Base-by-base conservation (phyloP, 2,888 invertebrate genomes). In the Drepanosiphum platanoidis region DNA sequence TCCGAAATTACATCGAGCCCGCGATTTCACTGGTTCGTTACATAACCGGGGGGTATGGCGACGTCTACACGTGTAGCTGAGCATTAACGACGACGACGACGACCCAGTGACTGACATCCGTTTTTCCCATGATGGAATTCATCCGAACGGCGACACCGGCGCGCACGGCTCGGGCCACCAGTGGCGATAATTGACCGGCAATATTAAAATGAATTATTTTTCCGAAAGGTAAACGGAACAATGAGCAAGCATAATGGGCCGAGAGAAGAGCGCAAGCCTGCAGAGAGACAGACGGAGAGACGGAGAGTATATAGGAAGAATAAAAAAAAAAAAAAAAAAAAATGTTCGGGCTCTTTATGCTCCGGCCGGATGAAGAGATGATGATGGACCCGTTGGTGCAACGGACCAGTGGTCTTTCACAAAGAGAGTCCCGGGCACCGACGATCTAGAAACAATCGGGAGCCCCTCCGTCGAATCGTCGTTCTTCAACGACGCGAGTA, bases 321-420 rank as follows among this genome's bases (percentile, higher is more conserved):
- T 0, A 64, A 13, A 64, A 64, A 30, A 13, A 30, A 34, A 27
- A 27, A n/a, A 15, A 36, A n/a, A 39, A 30, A 72, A 32, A 72
- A 64, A 32, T 30, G 58, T 70, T 77, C 9, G 34, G 36, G 84
- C 68, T 82, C 71, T 83, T 71, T 72, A 84, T 84, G 13, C 77
- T 34, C 61, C 15, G 66, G 84, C 84, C 84, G 84, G 84, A 84
- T 77, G 84, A 84, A 77, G 84, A 84, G 68, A 84, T 34, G 83
- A 84, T 34, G 83, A 83, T 84, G 84, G 84, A 84, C 84, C 84
- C 84, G 77, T 58, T 39, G 84, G 77, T 52, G 77, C 68, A 58
- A 84, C 84, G 84, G 84, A 84, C 84, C 84, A 70, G 84, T 84
- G 84, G 84, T 84, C 84, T 84, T 84, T 84, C 70, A 84, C 84